phyloP scores from a whole-genome alignment of 2,888 invertebrate genomes.

The Polydrusus tereticollis region DNA sequence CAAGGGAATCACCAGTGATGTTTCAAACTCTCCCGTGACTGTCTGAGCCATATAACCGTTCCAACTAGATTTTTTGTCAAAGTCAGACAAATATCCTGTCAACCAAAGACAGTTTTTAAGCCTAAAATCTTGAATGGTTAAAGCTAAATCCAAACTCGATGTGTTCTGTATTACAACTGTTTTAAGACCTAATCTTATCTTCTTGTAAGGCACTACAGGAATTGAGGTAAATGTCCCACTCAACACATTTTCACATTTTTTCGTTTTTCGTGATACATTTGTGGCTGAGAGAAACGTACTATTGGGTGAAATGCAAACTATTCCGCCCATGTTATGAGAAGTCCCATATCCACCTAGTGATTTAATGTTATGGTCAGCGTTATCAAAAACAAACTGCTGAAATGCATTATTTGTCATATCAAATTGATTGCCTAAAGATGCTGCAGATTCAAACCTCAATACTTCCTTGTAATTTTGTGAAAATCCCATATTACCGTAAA shows the following conservation, averaged over 20 bases:
- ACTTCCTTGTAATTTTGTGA: neutral
- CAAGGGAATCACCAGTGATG: neutral
- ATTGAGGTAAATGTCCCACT: slow-evolving; percentile 5
- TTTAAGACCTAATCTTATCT: neutral
- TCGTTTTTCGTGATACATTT: neutral
- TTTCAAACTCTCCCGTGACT: slow-evolving; percentile 13
- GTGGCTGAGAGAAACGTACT: neutral
- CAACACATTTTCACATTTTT: neutral
- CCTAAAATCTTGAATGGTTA: neutral
- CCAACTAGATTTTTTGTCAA: neutral
- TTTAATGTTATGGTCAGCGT: slow-evolving; percentile 14
- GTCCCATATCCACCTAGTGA: slow-evolving; percentile 19
- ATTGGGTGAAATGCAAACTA: slow-evolving; percentile 10
- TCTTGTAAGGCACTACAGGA: slow-evolving; percentile 11
- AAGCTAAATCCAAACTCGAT: neutral
- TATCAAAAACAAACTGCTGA: slow-evolving; percentile 22
- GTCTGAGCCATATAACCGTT: slow-evolving; percentile 8
- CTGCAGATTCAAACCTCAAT: slow-evolving; percentile 19
- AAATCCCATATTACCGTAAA: too few species aligned
- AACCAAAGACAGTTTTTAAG: slow-evolving; percentile 13
- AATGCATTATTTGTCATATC: slow-evolving; percentile 2
- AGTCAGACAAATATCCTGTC: neutral
- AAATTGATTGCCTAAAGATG: neutral
- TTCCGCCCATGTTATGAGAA: slow-evolving; percentile 19
- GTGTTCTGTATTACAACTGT: neutral